phyloP scores from a whole-genome alignment of 2,797 vertebrate species.

The Poeciliopsis gracilis region DNA sequence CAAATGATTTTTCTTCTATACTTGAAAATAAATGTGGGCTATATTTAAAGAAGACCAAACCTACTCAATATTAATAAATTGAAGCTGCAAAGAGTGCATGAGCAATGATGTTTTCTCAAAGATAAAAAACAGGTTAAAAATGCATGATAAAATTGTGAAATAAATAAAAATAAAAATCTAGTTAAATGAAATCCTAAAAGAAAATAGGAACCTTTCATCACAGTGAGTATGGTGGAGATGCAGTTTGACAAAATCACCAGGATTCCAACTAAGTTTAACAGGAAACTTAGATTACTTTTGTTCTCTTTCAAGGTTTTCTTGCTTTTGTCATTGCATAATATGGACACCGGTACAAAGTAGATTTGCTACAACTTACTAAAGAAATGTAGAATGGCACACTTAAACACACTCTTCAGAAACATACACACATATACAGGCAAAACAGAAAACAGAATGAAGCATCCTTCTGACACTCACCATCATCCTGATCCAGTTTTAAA shows the following conservation, averaged over 20 bases:
- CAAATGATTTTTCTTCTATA: constrained; percentile 22
- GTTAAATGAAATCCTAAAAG: constrained; percentile 6
- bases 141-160: constrained; percentile 8
- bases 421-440: constrained; percentile 7
- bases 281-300: constrained; percentile 52
- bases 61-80: constrained; percentile 36
- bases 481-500: constrained; percentile 43
- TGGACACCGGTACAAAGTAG: constrained; percentile 31
- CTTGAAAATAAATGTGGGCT: constrained; percentile 53
- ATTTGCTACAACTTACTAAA: constrained; percentile 22
- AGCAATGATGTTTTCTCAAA: constrained; percentile 22
- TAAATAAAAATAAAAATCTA: neutral
- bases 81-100: constrained; percentile 7
- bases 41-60: constrained; percentile 22
- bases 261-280: constrained; percentile 30
- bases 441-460: constrained; percentile 11
- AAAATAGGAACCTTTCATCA: constrained; percentile 6
- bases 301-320: constrained; percentile 43
- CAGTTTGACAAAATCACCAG: constrained; percentile 28
- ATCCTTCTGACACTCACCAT: constrained; percentile 71
- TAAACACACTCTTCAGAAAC: constrained; percentile 2
- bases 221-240: constrained; percentile 8
- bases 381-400: neutral
- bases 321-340: constrained; percentile 58
- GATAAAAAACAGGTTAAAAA: constrained; percentile 22